Evolutionary conservation across 1,140 invertebrate species (phyloP).

Genomic region (Lordiphosa collinella): DNA sequence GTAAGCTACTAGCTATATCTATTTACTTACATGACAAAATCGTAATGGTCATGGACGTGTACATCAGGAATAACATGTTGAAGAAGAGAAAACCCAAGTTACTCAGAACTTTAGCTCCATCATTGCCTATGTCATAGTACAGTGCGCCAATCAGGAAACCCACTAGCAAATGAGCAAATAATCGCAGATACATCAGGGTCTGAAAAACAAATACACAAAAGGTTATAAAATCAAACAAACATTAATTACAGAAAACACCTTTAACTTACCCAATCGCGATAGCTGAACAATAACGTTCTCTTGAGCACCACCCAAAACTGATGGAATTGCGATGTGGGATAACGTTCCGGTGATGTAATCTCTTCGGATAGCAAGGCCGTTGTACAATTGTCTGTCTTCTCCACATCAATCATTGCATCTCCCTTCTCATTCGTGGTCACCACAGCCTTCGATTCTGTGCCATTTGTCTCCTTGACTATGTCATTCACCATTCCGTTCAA

Average conservation of each 20-base stretch:
- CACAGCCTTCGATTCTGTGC: slow-evolving; percentile 12
- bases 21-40: slow-evolving; percentile 93
- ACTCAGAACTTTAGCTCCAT: slow-evolving; percentile 95
- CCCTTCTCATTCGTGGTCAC: slow-evolving; percentile 72
- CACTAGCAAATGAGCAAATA: slow-evolving; percentile 95
- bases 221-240: not conserved
- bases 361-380: slow-evolving; percentile 84
- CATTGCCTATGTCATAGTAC: slow-evolving; percentile 96
- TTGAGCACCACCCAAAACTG: slow-evolving; percentile 92
- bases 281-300: slow-evolving; percentile 88
- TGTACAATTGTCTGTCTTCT: slow-evolving; percentile 84
- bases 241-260: not conserved
- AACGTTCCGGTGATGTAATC: slow-evolving; percentile 84
- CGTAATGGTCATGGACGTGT: slow-evolving; percentile 98
- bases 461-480: slow-evolving; percentile 82
- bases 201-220: slow-evolving; percentile 81
- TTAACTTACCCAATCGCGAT: slow-evolving; percentile 88
- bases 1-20: too few relatives aligned
- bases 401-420: slow-evolving; percentile 81
- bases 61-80: slow-evolving; percentile 99
- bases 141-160: slow-evolving; percentile 95
- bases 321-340: slow-evolving; percentile 87
- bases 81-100: slow-evolving; percentile 98
- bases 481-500: slow-evolving; percentile 83
- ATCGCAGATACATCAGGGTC: slow-evolving; percentile 96